Evolutionary conservation across 2,888 invertebrate species (phyloP).

Genomic region (Ennomos erosarius): DNA sequence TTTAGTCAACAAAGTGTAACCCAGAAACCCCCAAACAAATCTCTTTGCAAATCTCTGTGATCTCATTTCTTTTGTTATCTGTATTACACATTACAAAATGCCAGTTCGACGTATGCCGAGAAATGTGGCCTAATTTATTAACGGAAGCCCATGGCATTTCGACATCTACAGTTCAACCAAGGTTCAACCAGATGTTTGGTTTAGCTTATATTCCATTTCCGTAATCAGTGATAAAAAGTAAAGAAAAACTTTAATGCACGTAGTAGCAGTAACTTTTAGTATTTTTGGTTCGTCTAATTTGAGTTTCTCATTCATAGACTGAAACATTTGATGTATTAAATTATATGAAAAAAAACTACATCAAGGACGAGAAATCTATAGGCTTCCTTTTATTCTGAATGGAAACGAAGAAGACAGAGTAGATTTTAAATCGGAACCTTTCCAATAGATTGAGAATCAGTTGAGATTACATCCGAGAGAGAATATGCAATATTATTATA

Average conservation of each 20-base stretch:
- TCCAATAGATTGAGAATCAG: too few species aligned
- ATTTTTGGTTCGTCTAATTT: background rate
- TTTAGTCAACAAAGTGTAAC: conserved; percentile 8
- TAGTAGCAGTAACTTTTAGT: background rate
- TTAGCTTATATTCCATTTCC: conserved; percentile 22
- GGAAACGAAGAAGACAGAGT: too few species aligned
- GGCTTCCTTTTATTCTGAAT: too few species aligned
- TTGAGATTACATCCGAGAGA: too few species aligned
- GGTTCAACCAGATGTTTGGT: conserved; percentile 27
- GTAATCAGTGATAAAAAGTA: conserved; percentile 14
- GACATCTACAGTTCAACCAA: conserved; percentile 15
- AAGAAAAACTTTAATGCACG: background rate
- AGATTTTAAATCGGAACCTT: too few species aligned
- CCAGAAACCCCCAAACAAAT: conserved; percentile 6
- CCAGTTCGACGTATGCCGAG: conserved; percentile 4
- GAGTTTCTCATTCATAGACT: too few species aligned
- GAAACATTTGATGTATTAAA: too few species aligned
- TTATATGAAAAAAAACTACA: too few species aligned
- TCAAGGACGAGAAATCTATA: too few species aligned
- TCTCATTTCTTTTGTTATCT: conserved; percentile 30
- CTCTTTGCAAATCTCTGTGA: conserved; percentile 23
- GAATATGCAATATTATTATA: too few species aligned
- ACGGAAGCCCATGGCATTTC: conserved; percentile 26
- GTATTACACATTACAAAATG: conserved; percentile 6
- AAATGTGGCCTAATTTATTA: conserved; percentile 23